Conservation (phyloP, 2,113 vertebrate genomes). For the Mola mola region DNA sequence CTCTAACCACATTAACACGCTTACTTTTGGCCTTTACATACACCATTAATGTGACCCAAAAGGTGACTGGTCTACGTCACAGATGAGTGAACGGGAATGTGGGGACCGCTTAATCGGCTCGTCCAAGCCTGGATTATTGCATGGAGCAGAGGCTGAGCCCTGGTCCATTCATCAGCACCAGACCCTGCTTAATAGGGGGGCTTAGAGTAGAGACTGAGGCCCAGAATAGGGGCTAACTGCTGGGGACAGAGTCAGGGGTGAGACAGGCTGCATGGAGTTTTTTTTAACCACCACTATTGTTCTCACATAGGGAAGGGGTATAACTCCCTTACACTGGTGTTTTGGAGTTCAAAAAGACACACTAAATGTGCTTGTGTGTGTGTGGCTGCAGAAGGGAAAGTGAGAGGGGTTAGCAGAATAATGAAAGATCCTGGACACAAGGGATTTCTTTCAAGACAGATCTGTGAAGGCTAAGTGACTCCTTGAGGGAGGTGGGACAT, state of each 20-base stretch:
- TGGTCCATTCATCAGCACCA: slow-evolving; percentile 78
- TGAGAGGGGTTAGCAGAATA: slow-evolving; percentile 17
- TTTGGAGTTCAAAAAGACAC: slow-evolving; percentile 46
- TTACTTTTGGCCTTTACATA: slow-evolving; percentile 31
- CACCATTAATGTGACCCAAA: slow-evolving; percentile 35
- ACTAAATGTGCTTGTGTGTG: slow-evolving; percentile 12
- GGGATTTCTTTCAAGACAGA: slow-evolving; percentile 18
- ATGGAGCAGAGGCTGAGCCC: slow-evolving; percentile 64
- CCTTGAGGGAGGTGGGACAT: slow-evolving; percentile 15
- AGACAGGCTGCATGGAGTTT: slow-evolving; percentile 49
- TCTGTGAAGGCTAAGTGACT: slow-evolving; percentile 19
- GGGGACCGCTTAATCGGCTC: slow-evolving; percentile 73
- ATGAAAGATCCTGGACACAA: slow-evolving; percentile 30
- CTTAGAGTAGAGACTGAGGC: slow-evolving; percentile 70
- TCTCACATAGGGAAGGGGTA: slow-evolving; percentile 49
- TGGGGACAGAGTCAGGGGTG: slow-evolving; percentile 48
- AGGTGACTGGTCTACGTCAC: slow-evolving; percentile 50
- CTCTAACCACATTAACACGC: slow-evolving; percentile 19
- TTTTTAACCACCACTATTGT: slow-evolving; percentile 50
- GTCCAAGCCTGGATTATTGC: slow-evolving; percentile 75
- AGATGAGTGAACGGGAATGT: slow-evolving; percentile 81
- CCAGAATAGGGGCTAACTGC: slow-evolving; percentile 47
- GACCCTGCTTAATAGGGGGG: slow-evolving; percentile 78
- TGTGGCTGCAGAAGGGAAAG: slow-evolving; percentile 9
- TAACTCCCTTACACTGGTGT: slow-evolving; percentile 45